A percentile compares a stretch with the other conserved stretches of the same genome.
Evolutionary conservation across 2,113 vertebrate species (phyloP).

Genomic region (Empidonax alnorum): DNA sequence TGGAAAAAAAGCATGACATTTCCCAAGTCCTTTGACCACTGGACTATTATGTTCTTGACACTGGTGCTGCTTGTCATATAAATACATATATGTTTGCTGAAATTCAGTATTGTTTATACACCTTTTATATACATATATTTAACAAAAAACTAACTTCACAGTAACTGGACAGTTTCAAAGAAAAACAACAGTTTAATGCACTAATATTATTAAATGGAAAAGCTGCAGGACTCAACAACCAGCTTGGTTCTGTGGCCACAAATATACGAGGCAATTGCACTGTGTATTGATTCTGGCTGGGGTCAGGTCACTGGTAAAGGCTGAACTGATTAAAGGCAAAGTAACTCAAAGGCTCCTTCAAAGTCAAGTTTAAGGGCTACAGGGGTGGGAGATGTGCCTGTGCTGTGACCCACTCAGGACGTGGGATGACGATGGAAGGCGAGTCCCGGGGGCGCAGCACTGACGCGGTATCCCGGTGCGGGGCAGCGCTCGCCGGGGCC

Average conservation of each 20-base stretch:
- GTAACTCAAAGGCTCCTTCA: no score
- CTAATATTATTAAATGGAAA: neutral
- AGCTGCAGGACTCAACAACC: neutral
- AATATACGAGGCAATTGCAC: accelerated
- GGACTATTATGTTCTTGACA: neutral
- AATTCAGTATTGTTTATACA: neutral
- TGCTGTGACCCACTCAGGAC: accelerated
- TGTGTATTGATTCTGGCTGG: accelerated
- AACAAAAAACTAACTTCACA: neutral
- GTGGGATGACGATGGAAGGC: accelerated
- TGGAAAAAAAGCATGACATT: neutral
- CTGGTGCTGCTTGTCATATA: neutral
- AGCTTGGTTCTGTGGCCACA: accelerated
- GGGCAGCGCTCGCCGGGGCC: neutral
- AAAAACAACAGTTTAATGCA: neutral
- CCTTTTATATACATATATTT: neutral
- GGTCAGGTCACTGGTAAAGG: accelerated
- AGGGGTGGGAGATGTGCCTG: neutral
- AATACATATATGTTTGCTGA: neutral
- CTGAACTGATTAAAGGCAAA: neutral
- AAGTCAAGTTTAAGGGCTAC: accelerated
- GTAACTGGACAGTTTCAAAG: neutral
- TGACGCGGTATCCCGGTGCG: no score
- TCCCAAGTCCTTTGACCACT: neutral
- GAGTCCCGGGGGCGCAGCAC: neutral